Percentiles rank a stretch among this genome's conserved stretches.
These are phyloP conservation scores for Metaphire vulgaris DNA, from an alignment of 1,140 invertebrate species.

Conservation along the genomic window DNA sequence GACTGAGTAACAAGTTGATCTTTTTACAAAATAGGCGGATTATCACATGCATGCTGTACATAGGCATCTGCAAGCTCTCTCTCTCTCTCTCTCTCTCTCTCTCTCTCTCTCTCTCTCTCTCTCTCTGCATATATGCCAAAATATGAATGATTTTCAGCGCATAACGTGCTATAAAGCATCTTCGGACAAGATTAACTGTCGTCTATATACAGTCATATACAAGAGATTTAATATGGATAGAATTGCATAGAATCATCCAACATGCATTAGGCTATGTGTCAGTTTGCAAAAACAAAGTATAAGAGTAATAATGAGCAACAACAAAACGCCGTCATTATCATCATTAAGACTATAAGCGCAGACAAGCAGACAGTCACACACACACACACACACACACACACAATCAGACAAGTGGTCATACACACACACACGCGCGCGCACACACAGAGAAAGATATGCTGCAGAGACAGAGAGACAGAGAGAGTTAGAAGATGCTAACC, in stretches of 20 bases:
- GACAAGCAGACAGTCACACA: neutral
- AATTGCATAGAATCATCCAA: neutral
- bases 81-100: too few relatives aligned
- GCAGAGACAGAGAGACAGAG: neutral
- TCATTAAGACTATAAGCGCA: neutral
- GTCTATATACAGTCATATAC: neutral
- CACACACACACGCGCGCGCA: constrained; percentile 1
- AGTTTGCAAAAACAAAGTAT: neutral
- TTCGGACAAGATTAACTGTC: neutral
- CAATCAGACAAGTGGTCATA: neutral
- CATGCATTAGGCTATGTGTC: neutral
- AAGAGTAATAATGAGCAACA: too few relatives aligned
- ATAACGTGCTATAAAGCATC: too few relatives aligned
- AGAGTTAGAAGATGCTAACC: constrained; percentile 62
- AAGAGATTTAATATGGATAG: neutral
- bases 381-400: constrained; percentile 1
- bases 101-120: too few relatives aligned
- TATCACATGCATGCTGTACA: too few relatives aligned
- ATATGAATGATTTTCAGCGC: too few relatives aligned
- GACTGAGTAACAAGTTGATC: too few relatives aligned
- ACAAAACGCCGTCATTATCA: too few relatives aligned
- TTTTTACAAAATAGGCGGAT: too few relatives aligned
- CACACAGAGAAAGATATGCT: neutral
- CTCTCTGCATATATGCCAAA: too few relatives aligned
- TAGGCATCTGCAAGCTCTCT: too few relatives aligned